These are phyloP conservation scores for Galerucella pusilla DNA, from an alignment of 2,888 invertebrate species.

Conservation along the genomic window DNA sequence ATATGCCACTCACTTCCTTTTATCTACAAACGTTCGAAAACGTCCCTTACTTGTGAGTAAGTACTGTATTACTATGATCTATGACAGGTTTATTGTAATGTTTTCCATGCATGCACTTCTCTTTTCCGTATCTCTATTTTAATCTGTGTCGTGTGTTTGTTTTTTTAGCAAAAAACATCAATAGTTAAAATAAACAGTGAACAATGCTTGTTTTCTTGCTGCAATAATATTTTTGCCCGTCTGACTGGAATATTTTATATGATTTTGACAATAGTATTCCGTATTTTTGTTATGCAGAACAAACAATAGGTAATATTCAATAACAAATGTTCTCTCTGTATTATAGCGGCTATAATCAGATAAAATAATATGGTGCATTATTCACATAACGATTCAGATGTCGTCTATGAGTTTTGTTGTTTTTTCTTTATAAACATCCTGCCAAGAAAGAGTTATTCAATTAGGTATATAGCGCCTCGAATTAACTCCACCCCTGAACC, in stretches of 20 bases:
- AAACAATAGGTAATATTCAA: background rate
- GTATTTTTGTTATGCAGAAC: background rate
- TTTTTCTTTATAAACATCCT: too few relatives aligned
- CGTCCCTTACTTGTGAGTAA: conserved; percentile 9
- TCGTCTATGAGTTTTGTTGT: too few relatives aligned
- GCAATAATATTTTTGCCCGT: conserved; percentile 23
- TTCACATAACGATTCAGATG: too few relatives aligned
- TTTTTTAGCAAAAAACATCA: conserved; percentile 37
- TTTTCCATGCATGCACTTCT: conserved; percentile 26
- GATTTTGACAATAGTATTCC: conserved; percentile 4
- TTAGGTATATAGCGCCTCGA: too few relatives aligned
- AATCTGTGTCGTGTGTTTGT: conserved; percentile 24
- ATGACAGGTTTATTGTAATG: conserved; percentile 23
- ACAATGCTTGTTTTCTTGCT: conserved; percentile 24
- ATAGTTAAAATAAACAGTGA: conserved; percentile 27
- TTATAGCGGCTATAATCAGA: background rate
- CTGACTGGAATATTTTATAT: conserved; percentile 18
- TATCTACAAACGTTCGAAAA: conserved; percentile 1
- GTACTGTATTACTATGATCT: conserved; percentile 20
- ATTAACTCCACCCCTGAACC: too few relatives aligned
- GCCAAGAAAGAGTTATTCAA: too few relatives aligned
- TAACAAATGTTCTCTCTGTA: background rate
- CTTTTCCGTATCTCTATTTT: conserved; percentile 29
- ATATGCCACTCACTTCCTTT: background rate
- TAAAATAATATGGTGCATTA: background rate